Evolutionary conservation across 2,113 vertebrate genomes (phyloP).

Genomic region (Oncorhynchus gorbuscha): DNA sequence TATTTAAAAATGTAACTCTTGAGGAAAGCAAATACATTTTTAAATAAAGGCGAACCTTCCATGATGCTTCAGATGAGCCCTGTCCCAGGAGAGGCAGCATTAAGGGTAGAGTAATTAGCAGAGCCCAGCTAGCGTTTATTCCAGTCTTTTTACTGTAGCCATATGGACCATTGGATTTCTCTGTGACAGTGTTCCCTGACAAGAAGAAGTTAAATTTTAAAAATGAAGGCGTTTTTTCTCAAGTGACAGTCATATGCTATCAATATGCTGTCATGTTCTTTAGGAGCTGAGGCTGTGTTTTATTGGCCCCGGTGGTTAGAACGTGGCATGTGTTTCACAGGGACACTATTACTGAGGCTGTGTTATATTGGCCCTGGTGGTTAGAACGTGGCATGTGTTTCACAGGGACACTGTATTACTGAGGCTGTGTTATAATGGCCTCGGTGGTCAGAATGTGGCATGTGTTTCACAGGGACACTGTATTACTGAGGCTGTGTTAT

Average conservation of each 20-base stretch:
- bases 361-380: too few relatives aligned
- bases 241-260: conserved; percentile 63
- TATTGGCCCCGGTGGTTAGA: conserved; percentile 18
- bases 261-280: conserved; percentile 63
- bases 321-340: too few relatives aligned
- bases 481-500: too few relatives aligned
- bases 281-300: conserved; percentile 30
- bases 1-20: conserved; percentile 27
- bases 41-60: conserved; percentile 23
- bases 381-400: too few relatives aligned
- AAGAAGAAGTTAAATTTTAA: background rate
- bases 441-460: background rate
- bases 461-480: conserved; percentile 42
- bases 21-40: conserved; percentile 18
- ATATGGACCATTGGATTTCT: conserved; percentile 30
- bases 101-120: conserved; percentile 32
- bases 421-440: too few relatives aligned
- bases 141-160: conserved; percentile 34
- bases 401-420: too few relatives aligned
- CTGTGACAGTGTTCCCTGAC: conserved; percentile 35
- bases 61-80: conserved; percentile 22
- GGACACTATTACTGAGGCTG: too few relatives aligned
- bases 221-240: conserved; percentile 47
- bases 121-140: conserved; percentile 10
- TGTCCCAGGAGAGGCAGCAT: conserved; percentile 16